Evolutionary conservation across 2,113 vertebrate species (phyloP).

Genomic region (Cebidichthys violaceus): DNA sequence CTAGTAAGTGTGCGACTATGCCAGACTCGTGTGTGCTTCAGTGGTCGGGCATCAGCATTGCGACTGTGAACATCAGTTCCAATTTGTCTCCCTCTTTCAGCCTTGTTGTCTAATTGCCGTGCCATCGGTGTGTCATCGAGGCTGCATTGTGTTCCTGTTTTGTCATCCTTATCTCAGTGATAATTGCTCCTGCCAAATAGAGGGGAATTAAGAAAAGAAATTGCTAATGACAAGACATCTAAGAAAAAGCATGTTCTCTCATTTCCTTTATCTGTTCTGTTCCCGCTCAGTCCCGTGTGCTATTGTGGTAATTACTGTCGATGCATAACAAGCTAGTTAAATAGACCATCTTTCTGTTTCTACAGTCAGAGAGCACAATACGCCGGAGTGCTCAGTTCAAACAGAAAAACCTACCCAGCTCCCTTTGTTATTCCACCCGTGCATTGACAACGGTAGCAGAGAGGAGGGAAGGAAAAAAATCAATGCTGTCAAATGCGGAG

Average conservation of each 20-base stretch:
- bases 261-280: constrained; percentile 72
- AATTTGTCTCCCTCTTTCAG: constrained; percentile 75
- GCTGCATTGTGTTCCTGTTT: constrained; percentile 79
- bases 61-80: constrained; percentile 77
- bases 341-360: constrained; percentile 74
- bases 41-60: constrained; percentile 59
- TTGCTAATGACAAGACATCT: constrained; percentile 79
- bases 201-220: constrained; percentile 79
- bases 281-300: constrained; percentile 61
- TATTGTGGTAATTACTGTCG: constrained; percentile 78
- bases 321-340: constrained; percentile 78
- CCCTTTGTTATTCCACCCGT: constrained; percentile 81
- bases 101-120: constrained; percentile 79
- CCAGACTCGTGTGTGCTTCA: constrained; percentile 20
- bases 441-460: constrained; percentile 79
- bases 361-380: constrained; percentile 74
- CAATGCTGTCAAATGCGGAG: constrained; percentile 83
- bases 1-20: constrained; percentile 22
- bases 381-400: constrained; percentile 71
- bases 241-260: constrained; percentile 74
- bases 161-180: constrained; percentile 78
- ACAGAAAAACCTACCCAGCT: constrained; percentile 69
- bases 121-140: constrained; percentile 72
- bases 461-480: constrained; percentile 78
- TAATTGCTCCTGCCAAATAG: constrained; percentile 77